Percentiles rank a stretch among this genome's conserved stretches.
Evolutionary conservation across 2,888 invertebrate genomes (phyloP).

Genomic region (Pasiphila rectangulata): DNA sequence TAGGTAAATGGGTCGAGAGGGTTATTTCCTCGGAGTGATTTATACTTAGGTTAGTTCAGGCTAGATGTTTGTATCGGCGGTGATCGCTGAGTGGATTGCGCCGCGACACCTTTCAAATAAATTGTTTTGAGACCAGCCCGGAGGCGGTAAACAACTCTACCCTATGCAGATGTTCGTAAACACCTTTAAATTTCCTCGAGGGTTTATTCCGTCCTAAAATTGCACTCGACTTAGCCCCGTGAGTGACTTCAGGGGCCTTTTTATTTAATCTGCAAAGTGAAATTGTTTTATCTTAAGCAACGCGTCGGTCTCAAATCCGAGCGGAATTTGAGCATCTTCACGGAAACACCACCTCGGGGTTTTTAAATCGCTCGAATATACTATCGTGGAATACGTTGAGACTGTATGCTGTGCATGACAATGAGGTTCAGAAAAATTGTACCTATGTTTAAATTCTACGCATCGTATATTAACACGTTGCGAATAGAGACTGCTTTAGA

Average conservation of each 20-base stretch:
- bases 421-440: constrained; percentile 15
- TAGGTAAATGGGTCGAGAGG: constrained; percentile 58
- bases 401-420: constrained; percentile 23
- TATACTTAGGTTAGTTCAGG: constrained; percentile 60
- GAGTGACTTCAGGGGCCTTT: constrained; percentile 55
- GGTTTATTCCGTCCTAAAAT: constrained; percentile 57
- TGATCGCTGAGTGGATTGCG: constrained; percentile 74
- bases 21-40: constrained; percentile 68
- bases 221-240: constrained; percentile 52
- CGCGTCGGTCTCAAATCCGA: constrained; percentile 31
- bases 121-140: constrained; percentile 73
- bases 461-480: not conserved
- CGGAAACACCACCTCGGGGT: constrained; percentile 22
- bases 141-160: constrained; percentile 72
- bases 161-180: constrained; percentile 71
- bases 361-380: constrained; percentile 28
- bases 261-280: constrained; percentile 61
- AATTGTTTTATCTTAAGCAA: constrained; percentile 48
- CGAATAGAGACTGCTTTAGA: constrained; percentile 7
- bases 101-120: constrained; percentile 78
- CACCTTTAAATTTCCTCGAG: constrained; percentile 60
- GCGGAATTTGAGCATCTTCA: constrained; percentile 23
- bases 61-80: constrained; percentile 57
- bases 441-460: constrained; percentile 1
- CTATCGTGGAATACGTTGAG: constrained; percentile 19